These are phyloP conservation scores for Herpetotheres cachinnans DNA, from an alignment of 2,113 vertebrate genomes.

Conservation along the genomic window DNA sequence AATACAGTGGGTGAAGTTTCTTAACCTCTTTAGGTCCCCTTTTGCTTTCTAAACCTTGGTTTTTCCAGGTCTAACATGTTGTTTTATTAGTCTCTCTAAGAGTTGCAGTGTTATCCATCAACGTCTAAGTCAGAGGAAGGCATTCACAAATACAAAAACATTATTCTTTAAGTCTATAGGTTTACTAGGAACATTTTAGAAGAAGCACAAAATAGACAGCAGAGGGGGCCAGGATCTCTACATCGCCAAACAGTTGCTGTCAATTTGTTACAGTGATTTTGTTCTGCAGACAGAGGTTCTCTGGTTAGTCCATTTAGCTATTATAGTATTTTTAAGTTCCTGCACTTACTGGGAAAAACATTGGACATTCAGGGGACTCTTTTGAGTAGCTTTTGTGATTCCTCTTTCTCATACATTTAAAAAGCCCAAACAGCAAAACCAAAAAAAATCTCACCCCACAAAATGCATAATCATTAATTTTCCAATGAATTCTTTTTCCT, in stretches of 20 bases:
- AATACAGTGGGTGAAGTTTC: background rate
- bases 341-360: background rate
- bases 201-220: constrained; percentile 58
- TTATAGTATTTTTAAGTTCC: background rate
- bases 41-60: background rate
- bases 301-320: constrained; percentile 24
- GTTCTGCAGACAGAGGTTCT: constrained; percentile 1
- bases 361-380: background rate
- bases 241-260: constrained; percentile 38
- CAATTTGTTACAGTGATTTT: constrained; percentile 36
- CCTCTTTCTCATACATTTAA: background rate
- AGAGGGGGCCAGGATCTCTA: constrained; percentile 69
- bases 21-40: background rate
- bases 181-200: constrained; percentile 22
- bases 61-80: background rate
- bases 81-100: background rate
- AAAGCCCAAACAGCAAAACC: background rate
- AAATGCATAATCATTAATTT: background rate
- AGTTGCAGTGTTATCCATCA: background rate
- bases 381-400: background rate
- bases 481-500: background rate
- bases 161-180: background rate
- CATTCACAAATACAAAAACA: background rate
- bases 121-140: background rate
- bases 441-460: background rate